Conservation (phyloP, 2,113 vertebrate species). For the Dasypus novemcinctus region DNA sequence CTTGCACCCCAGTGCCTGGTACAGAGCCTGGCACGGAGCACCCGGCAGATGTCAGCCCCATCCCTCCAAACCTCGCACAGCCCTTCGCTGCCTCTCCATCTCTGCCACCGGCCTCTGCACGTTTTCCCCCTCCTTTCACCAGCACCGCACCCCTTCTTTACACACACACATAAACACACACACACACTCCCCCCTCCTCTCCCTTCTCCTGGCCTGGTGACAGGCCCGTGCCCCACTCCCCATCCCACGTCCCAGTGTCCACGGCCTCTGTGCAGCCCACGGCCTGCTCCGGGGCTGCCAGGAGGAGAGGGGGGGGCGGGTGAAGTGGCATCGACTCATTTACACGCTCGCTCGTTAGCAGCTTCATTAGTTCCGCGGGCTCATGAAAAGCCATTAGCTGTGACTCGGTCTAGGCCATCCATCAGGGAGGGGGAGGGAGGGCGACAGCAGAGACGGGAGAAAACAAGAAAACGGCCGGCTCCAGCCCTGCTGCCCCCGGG, state of each 20-base stretch:
- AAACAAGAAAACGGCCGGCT: neutral
- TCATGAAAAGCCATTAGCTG: slow-evolving; percentile 32
- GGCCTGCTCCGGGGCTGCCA: neutral
- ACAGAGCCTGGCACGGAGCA: too few species aligned
- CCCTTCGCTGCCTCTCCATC: neutral
- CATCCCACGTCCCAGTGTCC: neutral
- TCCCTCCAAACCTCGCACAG: neutral
- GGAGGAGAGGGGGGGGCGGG: too few species aligned
- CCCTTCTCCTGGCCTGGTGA: neutral
- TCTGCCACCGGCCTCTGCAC: neutral
- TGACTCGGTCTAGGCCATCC: neutral
- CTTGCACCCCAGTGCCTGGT: neutral
- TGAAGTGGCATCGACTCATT: neutral
- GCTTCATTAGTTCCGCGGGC: slow-evolving; percentile 13
- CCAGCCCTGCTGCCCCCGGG: neutral
- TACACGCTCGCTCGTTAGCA: neutral
- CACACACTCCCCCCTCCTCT: neutral
- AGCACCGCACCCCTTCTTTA: neutral
- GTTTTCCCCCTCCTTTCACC: neutral
- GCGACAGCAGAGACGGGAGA: neutral
- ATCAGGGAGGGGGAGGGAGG: neutral
- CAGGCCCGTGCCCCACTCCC: neutral
- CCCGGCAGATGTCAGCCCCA: neutral
- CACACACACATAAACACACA: neutral
- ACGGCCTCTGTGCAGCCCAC: fast-evolving